Evolutionary conservation across 2,888 invertebrate species (phyloP).

Genomic region (Hydroisotoma schaefferi): DNA sequence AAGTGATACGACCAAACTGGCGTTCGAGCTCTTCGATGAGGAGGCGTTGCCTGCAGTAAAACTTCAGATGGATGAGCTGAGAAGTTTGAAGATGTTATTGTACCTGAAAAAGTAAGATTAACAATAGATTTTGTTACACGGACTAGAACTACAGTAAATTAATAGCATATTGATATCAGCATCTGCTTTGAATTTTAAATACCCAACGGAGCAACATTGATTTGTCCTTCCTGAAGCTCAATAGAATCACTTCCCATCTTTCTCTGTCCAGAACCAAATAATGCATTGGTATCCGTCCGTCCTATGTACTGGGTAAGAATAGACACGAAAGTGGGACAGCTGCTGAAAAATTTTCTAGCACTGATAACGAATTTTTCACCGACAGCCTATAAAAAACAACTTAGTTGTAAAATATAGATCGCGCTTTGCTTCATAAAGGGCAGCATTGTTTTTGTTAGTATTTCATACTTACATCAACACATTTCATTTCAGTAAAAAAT

Average conservation of each 20-base stretch:
- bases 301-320: conserved; percentile 48
- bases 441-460: not conserved
- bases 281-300: conserved; percentile 39
- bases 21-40: conserved; percentile 78
- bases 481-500: conserved; percentile 60
- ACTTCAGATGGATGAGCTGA: conserved; percentile 87
- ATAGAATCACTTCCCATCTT: conserved; percentile 51
- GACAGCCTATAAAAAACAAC: conserved; percentile 34
- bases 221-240: conserved; percentile 70
- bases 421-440: not conserved
- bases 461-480: conserved; percentile 43
- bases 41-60: conserved; percentile 74
- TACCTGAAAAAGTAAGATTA: conserved; percentile 53
- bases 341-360: conserved; percentile 44
- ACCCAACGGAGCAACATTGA: conserved; percentile 88
- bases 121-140: not conserved
- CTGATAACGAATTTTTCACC: conserved; percentile 46
- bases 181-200: conserved; percentile 50
- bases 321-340: conserved; percentile 46
- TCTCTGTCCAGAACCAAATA: conserved; percentile 45
- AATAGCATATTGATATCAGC: not conserved
- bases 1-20: conserved; percentile 97
- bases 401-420: not conserved
- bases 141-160: not conserved
- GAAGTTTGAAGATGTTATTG: conserved; percentile 73